Conservation (phyloP, 2,888 invertebrate species). For the Charanyca ferruginea region DNA sequence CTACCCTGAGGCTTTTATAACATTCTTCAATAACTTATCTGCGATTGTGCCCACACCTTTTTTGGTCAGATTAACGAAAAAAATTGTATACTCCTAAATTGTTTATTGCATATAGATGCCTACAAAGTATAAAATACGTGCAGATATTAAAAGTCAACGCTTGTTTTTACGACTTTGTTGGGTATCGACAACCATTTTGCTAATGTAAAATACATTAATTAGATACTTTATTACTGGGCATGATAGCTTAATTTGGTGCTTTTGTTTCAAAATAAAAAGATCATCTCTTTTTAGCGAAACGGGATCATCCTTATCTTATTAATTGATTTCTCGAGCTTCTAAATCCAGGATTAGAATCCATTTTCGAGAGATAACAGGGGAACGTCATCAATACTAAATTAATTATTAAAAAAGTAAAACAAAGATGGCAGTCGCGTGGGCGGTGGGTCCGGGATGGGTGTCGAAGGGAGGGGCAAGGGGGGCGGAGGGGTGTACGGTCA, state of each 20-base stretch:
- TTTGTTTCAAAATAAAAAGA: conserved; percentile 71
- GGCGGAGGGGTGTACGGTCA: conserved; percentile 69
- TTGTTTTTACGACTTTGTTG: conserved; percentile 80
- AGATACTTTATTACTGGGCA: conserved; percentile 81
- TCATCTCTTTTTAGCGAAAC: conserved; percentile 73
- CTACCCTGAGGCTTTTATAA: conserved; percentile 77
- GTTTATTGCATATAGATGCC: conserved; percentile 75
- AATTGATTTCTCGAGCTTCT: conserved; percentile 75
- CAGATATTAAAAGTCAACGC: conserved; percentile 83
- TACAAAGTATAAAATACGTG: conserved; percentile 75
- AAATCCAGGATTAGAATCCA: conserved; percentile 77
- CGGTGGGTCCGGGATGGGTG: conserved; percentile 66
- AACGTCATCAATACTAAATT: conserved; percentile 77
- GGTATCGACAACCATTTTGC: conserved; percentile 82
- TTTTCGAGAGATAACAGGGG: conserved; percentile 74
- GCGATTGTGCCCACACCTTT: conserved; percentile 76
- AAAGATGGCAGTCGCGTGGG: conserved; percentile 75
- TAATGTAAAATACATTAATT: conserved; percentile 87
- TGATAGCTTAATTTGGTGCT: conserved; percentile 85
- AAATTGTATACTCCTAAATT: conserved; percentile 70
- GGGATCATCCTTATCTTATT: conserved; percentile 72
- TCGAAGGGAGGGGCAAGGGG: conserved; percentile 46
- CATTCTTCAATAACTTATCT: conserved; percentile 79
- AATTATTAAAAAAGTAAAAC: conserved; percentile 77
- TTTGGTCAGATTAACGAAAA: conserved; percentile 71